Evolutionary conservation across 2,888 invertebrate species (phyloP), one percentile per base, ranked within the genome.

Genomic region (Nomada goodeniana): DNA sequence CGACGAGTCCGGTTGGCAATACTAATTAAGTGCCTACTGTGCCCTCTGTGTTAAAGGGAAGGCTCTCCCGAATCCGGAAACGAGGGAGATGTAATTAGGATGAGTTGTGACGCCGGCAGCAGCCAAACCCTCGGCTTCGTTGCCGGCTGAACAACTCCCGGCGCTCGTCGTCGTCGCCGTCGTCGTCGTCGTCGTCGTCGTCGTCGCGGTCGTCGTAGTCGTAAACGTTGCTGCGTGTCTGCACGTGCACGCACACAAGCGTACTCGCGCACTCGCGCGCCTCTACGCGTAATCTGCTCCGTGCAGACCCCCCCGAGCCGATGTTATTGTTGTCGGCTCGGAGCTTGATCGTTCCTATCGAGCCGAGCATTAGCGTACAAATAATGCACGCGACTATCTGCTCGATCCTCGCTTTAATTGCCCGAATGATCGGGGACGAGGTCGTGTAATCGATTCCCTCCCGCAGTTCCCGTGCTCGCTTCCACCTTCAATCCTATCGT

Each of bases 81-180:
- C 90, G 90, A 91, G 91, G 91, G 90, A 88, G 90, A 92, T 91
- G 92, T 91, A 91, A 91, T 91, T 91, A 91, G 91, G 91, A 91
- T 92, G 91, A 91, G 90, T 92, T 91, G 91, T 88, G 90, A 91
- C 86, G 88, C 87, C 85, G 76, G 75, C 85, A 84, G 88, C 85
- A 71, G 77, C 85, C 71, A 76, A 80, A 84, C 84, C 88, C 84
- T 80, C 73, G 81, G 82, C 83, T 85, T 85, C 84, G 87, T 79
- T 85, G 80, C 80, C 76, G 68, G 60, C 68, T 73, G 63, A 80
- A 73, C 74, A 76, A 79, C 65, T 76, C 67, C 59, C 47, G 47
- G 7, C 36, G 36, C 72, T 74, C 59, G 36, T 20, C 36, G 42
- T 18, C 11, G 42, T 44, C 68, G 55, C 42, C n/a, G 69, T 10